These are phyloP conservation scores for Antrozous pallidus DNA, from an alignment of 2,797 vertebrate species.

Conservation along the genomic window DNA sequence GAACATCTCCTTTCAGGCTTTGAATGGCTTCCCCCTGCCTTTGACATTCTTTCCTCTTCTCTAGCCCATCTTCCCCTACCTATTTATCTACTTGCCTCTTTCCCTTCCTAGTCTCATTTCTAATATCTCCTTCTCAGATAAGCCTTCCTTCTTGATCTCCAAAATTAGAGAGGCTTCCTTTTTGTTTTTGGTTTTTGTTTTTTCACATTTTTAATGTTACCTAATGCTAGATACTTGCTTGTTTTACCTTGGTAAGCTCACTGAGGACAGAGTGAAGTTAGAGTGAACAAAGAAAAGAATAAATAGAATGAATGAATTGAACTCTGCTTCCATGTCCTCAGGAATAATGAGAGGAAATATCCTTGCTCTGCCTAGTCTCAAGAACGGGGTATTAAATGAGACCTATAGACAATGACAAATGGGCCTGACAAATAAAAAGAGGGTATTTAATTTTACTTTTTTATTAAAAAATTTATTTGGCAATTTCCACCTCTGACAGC, in stretches of 20 bases:
- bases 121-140: neutral
- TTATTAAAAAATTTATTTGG: neutral
- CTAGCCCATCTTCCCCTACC: too few relatives aligned
- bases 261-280: neutral
- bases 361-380: neutral
- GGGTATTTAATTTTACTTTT: neutral
- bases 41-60: fast-evolving
- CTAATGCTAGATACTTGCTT: neutral
- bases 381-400: neutral
- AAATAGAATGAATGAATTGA: neutral
- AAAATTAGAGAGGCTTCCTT: neutral
- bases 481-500: neutral
- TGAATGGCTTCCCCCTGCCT: too few relatives aligned
- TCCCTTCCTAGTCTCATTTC: neutral
- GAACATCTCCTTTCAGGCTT: neutral
- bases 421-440: neutral
- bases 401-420: neutral
- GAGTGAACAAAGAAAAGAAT: neutral
- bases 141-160: neutral
- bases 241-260: neutral
- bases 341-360: neutral
- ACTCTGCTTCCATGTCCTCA: neutral
- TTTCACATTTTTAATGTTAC: neutral
- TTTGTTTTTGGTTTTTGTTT: too few relatives aligned
- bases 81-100: neutral